Conservation (phyloP, 2,113 vertebrate genomes). For the Alethe castanea region DNA sequence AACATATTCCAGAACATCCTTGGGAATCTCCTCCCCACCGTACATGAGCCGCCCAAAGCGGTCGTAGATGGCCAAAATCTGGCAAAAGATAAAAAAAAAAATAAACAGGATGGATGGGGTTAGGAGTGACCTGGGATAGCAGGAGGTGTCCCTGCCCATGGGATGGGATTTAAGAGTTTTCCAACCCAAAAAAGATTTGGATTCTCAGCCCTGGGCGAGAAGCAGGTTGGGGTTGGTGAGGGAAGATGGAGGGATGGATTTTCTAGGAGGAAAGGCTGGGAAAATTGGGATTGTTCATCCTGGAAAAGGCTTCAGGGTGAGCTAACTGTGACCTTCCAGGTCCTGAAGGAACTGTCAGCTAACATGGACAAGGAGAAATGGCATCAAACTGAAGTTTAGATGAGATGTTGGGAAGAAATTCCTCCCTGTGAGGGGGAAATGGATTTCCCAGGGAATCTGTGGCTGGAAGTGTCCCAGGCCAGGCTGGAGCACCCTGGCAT, state of each 20-base stretch:
- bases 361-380: too few relatives aligned
- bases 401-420: too few relatives aligned
- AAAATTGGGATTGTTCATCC: neutral
- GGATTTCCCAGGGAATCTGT: too few relatives aligned
- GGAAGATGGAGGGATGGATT: neutral
- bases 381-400: too few relatives aligned
- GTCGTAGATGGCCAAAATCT: slow-evolving; percentile 92
- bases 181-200: too few relatives aligned
- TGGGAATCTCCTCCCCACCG: slow-evolving; percentile 83
- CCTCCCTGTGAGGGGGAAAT: neutral
- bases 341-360: too few relatives aligned
- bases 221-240: neutral
- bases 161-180: neutral
- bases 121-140: fast-evolving
- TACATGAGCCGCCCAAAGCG: slow-evolving; percentile 92
- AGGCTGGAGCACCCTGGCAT: too few relatives aligned
- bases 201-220: fast-evolving
- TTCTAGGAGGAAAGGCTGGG: neutral
- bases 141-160: too few relatives aligned
- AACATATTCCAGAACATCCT: slow-evolving; percentile 90
- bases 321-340: neutral
- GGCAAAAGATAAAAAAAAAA: neutral
- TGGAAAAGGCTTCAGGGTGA: neutral
- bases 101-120: fast-evolving
- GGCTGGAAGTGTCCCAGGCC: too few relatives aligned